Percentiles rank a stretch among this genome's conserved stretches.
Conservation (phyloP, 2,888 invertebrate species). For the Eulithis testata region DNA sequence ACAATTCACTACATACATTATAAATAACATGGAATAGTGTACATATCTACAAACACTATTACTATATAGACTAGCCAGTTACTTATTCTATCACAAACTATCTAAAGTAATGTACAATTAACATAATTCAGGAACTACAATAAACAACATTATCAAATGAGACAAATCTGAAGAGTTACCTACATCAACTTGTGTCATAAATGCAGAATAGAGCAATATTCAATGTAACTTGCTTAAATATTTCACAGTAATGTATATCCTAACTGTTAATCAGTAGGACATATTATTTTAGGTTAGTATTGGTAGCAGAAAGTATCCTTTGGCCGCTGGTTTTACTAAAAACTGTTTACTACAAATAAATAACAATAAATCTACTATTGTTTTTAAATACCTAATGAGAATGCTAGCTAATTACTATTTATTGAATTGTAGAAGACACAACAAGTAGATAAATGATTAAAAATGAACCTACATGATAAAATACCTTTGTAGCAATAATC, state of each 20-base stretch:
- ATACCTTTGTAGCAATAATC: slow-evolving; percentile 15
- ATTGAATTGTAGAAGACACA: slow-evolving; percentile 59
- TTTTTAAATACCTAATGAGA: slow-evolving; percentile 28
- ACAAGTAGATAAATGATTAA: slow-evolving; percentile 44
- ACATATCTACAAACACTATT: slow-evolving; percentile 33
- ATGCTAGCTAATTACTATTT: slow-evolving; percentile 47
- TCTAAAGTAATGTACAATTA: slow-evolving; percentile 17
- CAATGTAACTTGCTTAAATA: slow-evolving; percentile 8
- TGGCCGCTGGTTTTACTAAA: slow-evolving; percentile 30
- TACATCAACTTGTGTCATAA: slow-evolving; percentile 13
- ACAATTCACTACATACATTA: slow-evolving; percentile 36
- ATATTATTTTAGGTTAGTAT: slow-evolving; percentile 2
- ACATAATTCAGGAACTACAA: slow-evolving; percentile 23
- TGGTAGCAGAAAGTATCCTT: slow-evolving; percentile 26
- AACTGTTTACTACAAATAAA: slow-evolving; percentile 20
- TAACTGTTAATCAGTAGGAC: slow-evolving; percentile 7
- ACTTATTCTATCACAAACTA: slow-evolving; percentile 34
- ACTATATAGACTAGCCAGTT: slow-evolving; percentile 39
- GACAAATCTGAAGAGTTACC: slow-evolving; percentile 3
- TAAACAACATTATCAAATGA: slow-evolving; percentile 12
- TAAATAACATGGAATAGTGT: slow-evolving; percentile 31
- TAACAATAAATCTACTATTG: slow-evolving; percentile 21
- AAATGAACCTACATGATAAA: slow-evolving; percentile 20
- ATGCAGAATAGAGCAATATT: slow-evolving; percentile 19
- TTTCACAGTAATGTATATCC: slow-evolving; percentile 7